Base-by-base conservation (phyloP, 2,888 invertebrate genomes). In the Drosophila robusta region DNA sequence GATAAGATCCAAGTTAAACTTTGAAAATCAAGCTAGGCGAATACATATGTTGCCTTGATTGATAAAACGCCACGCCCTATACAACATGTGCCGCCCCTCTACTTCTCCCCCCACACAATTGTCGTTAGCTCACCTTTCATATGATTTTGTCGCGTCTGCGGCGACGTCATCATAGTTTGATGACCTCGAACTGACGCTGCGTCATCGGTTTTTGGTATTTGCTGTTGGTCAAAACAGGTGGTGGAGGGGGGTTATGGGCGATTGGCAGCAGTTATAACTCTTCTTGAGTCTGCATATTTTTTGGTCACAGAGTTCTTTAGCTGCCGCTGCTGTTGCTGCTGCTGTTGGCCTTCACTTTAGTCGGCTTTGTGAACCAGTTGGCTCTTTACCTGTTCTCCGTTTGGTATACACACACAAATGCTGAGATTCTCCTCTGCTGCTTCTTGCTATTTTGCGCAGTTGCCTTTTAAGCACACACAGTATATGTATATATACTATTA, bases 151-250 rank as follows among this genome's bases (percentile, higher is more conserved):
- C 64, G 61, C 61, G 45, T 60, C 41, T 44, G 41, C 39, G 14
- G 32, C 75, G 70, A 83, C 86, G 81, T 81, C 83, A 79, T 75
- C 79, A 85, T 77, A 90, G 90, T 89, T 89, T 89, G 89, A 90
- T 88, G 89, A 89, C 89, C 88, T 80, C 84, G 65, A 51, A 46
- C 24, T 50, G 66, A 54, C 63, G 78, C 80, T 71, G 75, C 85
- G 89, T 87, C 89, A 86, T 85, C 78, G 75, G 60, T 87, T 87
- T 83, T 84, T 52, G 68, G 51, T 62, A 68, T 68, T 69, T 70
- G 44, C 54, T 46, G 16, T 32, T 47, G 41, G 39, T 34, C 26
- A 51, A 51, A 36, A 29, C 61, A 16, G 9, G 26, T 26, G 42
- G n/a, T 11, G n/a, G 18, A 18, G n/a, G 54, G 29, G 22, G 22